Base-by-base conservation (phyloP, 2,888 invertebrate genomes). In the Drosophila monieri region DNA sequence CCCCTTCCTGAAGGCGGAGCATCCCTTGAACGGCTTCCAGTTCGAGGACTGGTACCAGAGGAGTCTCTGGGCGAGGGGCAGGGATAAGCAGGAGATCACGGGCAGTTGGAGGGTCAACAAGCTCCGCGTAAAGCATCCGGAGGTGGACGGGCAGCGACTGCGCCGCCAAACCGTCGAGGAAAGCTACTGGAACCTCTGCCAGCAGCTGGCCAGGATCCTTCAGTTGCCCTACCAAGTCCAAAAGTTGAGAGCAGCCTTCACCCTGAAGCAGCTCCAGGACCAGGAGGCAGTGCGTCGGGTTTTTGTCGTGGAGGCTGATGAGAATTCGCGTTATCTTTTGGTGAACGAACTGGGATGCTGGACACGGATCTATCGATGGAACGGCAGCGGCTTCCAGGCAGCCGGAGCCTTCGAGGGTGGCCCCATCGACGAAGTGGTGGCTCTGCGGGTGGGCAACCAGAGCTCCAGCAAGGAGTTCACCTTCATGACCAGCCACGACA, bases 331-430 rank as follows among this genome's bases (percentile, higher is more conserved):
- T 12, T 89, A 85, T 64, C 39, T 91, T 14, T 44, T 92, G n/a
- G 18, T 90, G 0, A 92, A 91, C 67, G 60, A 87, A 4, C 14
- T n/a, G 6, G 88, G 83, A 37, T 94, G 94, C 76, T 73, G 85
- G 23, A 89, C 93, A 1, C 86, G 90, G 47, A 74, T 93, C 18
- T 92, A 92, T 56, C 74, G 88, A 10, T 93, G 93, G 91, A 88
- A 89, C 18, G 76, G 85, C 1, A 62, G 73, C 0, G 62, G 73
- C 1, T 92, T 92, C 48, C 70, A 72, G 12, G 60, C 53, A 8
- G 30, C 91, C 1, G 80, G 74, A 8, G 68, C 88, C 39, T 84
- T 92, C 10, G 78, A 91, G 61, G 92, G 93, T 27, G 94, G 94
- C 3, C 79, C 83, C 12, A 85, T 94, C 2, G 89, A 91, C 27